Conservation (phyloP, 2,888 invertebrate genomes). For the Leptinotarsa tumamoca region DNA sequence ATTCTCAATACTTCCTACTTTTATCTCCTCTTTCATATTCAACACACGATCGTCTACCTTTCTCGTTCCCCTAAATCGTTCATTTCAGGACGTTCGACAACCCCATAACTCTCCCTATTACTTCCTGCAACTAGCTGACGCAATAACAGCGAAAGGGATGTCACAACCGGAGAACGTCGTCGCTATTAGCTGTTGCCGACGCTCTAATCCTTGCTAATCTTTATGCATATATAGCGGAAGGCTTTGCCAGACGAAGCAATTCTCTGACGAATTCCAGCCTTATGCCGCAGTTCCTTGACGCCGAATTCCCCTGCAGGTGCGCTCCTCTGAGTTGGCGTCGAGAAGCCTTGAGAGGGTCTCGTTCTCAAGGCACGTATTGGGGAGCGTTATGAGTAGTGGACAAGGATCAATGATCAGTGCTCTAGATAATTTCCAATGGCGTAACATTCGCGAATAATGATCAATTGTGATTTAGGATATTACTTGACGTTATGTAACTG, state of each 20-base stretch:
- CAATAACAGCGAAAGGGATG: slow-evolving; percentile 16
- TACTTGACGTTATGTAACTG: too few species aligned
- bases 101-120: slow-evolving; percentile 7
- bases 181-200: slow-evolving; percentile 14
- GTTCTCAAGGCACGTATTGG: slow-evolving; percentile 14
- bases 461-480: too few species aligned
- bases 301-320: not conserved
- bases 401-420: not conserved
- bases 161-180: not conserved
- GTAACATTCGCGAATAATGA: not conserved
- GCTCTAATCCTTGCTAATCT: slow-evolving; percentile 18
- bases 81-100: not conserved
- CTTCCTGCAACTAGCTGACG: slow-evolving; percentile 9
- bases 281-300: not conserved
- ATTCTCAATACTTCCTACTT: too few species aligned
- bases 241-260: not conserved
- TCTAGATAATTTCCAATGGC: not conserved
- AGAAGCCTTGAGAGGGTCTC: not conserved
- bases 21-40: too few species aligned
- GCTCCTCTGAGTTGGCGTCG: not conserved
- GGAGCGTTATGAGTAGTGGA: not conserved
- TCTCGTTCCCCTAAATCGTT: not conserved
- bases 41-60: not conserved
- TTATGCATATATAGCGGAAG: slow-evolving; percentile 16
- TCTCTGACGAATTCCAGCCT: not conserved